Evolutionary conservation across 2,113 vertebrate genomes (phyloP).

Genomic region (Tenebrosternarchus preto): DNA sequence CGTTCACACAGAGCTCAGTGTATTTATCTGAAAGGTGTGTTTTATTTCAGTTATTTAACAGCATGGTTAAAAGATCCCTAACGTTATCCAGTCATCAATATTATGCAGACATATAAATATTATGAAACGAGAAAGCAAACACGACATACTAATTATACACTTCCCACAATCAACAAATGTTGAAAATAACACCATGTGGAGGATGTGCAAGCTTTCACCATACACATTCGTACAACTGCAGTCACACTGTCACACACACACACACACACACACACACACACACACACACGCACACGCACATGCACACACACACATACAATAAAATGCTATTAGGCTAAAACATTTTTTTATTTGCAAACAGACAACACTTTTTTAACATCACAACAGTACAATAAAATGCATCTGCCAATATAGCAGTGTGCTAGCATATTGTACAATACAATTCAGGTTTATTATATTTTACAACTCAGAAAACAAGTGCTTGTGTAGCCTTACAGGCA

Average conservation of each 20-base stretch:
- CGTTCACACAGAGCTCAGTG: neutral
- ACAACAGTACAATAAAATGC: neutral
- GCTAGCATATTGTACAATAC: neutral
- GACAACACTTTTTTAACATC: slow-evolving; percentile 23
- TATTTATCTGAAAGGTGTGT: neutral
- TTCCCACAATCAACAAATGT: slow-evolving; percentile 76
- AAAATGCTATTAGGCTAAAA: neutral
- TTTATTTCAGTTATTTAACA: neutral
- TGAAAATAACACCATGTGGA: slow-evolving; percentile 64
- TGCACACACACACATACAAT: neutral
- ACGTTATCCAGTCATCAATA: slow-evolving; percentile 13
- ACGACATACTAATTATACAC: slow-evolving; percentile 64
- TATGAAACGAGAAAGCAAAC: slow-evolving; percentile 52
- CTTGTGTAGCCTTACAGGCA: too few relatives aligned
- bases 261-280: neutral
- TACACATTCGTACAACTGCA: slow-evolving; percentile 35
- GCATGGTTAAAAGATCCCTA: neutral
- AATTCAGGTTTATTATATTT: neutral
- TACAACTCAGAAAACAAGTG: too few relatives aligned
- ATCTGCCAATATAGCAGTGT: neutral
- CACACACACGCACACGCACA: neutral
- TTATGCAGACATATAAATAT: slow-evolving; percentile 11
- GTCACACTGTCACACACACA: neutral
- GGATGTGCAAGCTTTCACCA: slow-evolving; percentile 59
- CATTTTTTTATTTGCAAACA: neutral